Evolutionary conservation across 2,888 invertebrate genomes (phyloP).

Genomic region (Epistrophe eligans): DNA sequence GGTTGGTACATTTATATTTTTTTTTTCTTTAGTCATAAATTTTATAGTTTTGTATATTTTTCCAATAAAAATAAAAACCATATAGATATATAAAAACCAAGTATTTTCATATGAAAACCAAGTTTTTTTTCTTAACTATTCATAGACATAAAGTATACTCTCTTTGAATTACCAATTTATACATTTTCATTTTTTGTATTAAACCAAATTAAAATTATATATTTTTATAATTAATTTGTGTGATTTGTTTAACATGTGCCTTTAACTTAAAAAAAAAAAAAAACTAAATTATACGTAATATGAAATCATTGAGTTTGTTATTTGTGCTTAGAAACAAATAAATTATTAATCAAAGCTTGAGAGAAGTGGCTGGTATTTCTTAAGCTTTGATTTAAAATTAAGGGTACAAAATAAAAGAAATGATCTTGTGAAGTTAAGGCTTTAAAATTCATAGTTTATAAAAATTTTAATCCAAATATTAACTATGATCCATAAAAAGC

Average conservation of each 20-base stretch:
- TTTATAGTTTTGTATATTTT: not conserved
- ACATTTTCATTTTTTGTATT: not conserved
- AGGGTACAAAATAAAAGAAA: too few relatives aligned
- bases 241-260: conserved; percentile 46
- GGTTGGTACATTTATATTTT: not conserved
- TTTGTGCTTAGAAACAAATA: conserved; percentile 14
- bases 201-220: not conserved
- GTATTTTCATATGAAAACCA: not conserved
- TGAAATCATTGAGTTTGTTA: not conserved
- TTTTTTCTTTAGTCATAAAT: conserved; percentile 25
- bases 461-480: too few relatives aligned
- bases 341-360: not conserved
- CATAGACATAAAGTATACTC: not conserved
- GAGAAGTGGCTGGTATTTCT: not conserved
- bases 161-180: conserved; percentile 3
- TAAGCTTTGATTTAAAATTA: not conserved
- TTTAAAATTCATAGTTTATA: too few relatives aligned
- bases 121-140: not conserved
- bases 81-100: too few relatives aligned
- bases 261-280: not conserved
- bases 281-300: not conserved
- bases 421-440: too few relatives aligned
- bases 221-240: conserved; percentile 19
- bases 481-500: too few relatives aligned
- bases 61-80: too few relatives aligned